Conservation (phyloP, 2,797 vertebrate genomes). For the Hoplostethus atlanticus region DNA sequence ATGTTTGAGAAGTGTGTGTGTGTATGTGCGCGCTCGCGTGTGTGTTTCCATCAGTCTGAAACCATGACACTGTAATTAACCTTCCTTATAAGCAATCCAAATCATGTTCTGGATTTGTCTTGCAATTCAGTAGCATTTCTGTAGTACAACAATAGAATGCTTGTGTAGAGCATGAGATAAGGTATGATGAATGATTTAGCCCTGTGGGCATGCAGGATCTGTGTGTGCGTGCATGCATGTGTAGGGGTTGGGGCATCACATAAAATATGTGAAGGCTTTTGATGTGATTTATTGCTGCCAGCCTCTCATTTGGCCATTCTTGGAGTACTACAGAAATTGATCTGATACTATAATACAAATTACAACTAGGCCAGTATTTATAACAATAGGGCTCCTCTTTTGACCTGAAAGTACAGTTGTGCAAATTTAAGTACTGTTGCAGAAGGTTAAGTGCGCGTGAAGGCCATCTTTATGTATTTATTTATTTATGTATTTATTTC, state of each 20-base stretch:
- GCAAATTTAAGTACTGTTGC: neutral
- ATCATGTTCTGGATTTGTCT: conserved; percentile 32
- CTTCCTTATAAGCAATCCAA: conserved; percentile 4
- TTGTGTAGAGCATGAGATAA: conserved; percentile 52
- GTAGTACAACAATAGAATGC: conserved; percentile 35
- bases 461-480: conserved; percentile 48
- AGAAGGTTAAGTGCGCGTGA: conserved; percentile 39
- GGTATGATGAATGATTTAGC: conserved; percentile 65
- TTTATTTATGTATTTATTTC: conserved; percentile 66
- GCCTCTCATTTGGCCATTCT: conserved; percentile 26
- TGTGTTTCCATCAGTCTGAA: conserved; percentile 24
- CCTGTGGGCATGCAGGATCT: conserved; percentile 44
- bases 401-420: no score
- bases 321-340: conserved; percentile 19
- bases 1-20: conserved; percentile 8
- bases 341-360: neutral
- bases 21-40: conserved; percentile 9
- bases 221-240: neutral
- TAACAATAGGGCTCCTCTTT: neutral
- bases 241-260: conserved; percentile 13
- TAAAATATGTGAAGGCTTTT: conserved; percentile 26
- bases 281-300: conserved; percentile 35
- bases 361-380: neutral
- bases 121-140: conserved; percentile 60
- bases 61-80: conserved; percentile 54